Conservation (phyloP, 2,113 vertebrate genomes). For the Cygnus atratus region DNA sequence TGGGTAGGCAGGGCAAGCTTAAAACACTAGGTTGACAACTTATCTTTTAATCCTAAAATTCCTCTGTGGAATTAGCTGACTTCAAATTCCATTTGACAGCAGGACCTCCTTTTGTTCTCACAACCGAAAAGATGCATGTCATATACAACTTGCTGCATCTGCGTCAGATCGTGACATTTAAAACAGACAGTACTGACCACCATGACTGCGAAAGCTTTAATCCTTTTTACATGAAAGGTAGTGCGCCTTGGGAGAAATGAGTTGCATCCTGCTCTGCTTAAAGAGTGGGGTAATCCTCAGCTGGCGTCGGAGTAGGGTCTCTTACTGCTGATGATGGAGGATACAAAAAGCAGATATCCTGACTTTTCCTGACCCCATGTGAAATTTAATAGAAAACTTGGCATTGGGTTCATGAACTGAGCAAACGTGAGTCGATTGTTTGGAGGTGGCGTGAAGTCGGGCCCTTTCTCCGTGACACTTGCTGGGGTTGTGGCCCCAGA, state of each 20-base stretch:
- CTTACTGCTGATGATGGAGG: not conserved
- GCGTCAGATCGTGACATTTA: not conserved
- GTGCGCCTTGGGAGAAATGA: fast-evolving
- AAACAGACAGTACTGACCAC: not conserved
- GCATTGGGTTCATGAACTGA: not conserved
- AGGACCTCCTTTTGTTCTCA: slow-evolving; percentile 15
- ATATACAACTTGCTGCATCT: not conserved
- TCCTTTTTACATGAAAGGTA: too few species aligned
- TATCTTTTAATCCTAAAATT: slow-evolving; percentile 30
- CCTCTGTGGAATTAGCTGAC: not conserved
- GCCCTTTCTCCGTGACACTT: fast-evolving
- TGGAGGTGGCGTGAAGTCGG: fast-evolving
- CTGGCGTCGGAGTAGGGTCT: not conserved
- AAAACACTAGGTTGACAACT: not conserved
- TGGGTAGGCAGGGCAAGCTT: not conserved
- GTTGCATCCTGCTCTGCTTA: not conserved
- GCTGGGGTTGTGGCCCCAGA: not conserved
- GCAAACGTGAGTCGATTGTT: not conserved
- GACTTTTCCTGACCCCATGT: not conserved
- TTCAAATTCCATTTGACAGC: slow-evolving; percentile 6
- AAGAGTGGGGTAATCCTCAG: not conserved
- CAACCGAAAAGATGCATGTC: not conserved
- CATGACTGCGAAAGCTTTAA: not conserved
- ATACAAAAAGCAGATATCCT: not conserved
- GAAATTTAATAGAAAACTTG: not conserved